Conservation (phyloP, 1,140 invertebrate genomes). For the Lepidotrigona ventralis region DNA sequence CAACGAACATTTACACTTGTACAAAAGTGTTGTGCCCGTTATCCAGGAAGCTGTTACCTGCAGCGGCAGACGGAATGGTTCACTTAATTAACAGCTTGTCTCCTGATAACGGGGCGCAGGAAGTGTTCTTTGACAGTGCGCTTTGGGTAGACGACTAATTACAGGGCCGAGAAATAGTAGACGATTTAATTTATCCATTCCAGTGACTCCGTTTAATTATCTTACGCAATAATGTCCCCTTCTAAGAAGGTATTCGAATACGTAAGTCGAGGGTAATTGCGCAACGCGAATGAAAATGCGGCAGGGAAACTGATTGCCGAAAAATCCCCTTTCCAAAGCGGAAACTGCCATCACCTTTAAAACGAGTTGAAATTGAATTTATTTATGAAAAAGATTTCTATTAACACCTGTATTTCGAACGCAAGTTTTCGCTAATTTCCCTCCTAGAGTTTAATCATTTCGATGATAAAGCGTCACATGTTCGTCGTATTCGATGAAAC, state of each 20-base stretch:
- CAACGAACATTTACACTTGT: slow-evolving; percentile 29
- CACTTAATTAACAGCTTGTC: slow-evolving; percentile 55
- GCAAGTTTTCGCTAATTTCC: too few species aligned
- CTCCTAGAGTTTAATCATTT: too few species aligned
- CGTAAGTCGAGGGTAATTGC: slow-evolving; percentile 14
- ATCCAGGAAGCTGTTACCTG: slow-evolving; percentile 41
- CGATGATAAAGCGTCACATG: too few species aligned
- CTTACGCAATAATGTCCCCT: slow-evolving; percentile 48
- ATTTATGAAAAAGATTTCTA: neutral
- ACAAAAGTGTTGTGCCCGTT: slow-evolving; percentile 41
- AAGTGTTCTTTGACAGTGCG: slow-evolving; percentile 48
- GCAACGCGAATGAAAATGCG: neutral
- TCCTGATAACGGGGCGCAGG: slow-evolving; percentile 43
- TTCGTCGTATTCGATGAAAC: too few species aligned
- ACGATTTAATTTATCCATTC: slow-evolving; percentile 54
- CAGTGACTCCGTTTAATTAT: slow-evolving; percentile 51
- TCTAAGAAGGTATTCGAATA: slow-evolving; percentile 32
- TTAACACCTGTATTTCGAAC: too few species aligned
- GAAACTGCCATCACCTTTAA: neutral
- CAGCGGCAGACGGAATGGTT: slow-evolving; percentile 28
- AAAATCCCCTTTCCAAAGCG: neutral
- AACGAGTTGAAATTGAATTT: neutral
- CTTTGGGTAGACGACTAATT: slow-evolving; percentile 49
- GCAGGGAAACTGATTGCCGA: neutral
- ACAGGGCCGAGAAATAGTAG: slow-evolving; percentile 49